Percentiles rank a stretch among this genome's conserved stretches.
phyloP scores from a whole-genome alignment of 30 jellyfish, hydroid and myxozoan genomes.

The Haliclystus octoradiatus region DNA sequence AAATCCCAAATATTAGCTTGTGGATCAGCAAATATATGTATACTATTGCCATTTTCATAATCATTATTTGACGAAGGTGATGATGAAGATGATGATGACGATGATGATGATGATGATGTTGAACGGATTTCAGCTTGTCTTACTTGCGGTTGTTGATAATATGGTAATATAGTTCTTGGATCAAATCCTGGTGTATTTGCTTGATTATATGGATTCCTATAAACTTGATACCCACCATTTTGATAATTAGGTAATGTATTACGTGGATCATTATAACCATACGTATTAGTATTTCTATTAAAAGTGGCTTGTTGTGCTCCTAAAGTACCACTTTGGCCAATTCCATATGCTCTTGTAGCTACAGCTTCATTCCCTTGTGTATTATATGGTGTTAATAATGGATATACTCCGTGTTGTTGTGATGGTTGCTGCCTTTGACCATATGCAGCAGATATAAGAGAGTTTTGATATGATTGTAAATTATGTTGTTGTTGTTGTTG shows the following conservation, averaged over 20 bases:
- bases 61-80: conserved; percentile 18
- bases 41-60: conserved; percentile 6
- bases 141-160: background rate
- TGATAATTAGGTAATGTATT: background rate
- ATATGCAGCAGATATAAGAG: background rate
- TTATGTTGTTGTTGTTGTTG: background rate
- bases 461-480: background rate
- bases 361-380: background rate
- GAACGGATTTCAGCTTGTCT: background rate
- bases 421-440: background rate
- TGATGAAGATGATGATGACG: background rate
- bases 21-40: conserved; percentile 22
- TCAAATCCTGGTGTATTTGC: background rate
- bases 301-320: background rate
- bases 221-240: background rate
- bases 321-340: background rate
- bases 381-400: background rate
- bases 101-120: background rate
- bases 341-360: background rate
- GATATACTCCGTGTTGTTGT: background rate
- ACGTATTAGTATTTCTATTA: background rate
- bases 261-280: background rate
- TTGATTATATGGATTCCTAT: background rate
- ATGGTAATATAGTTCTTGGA: background rate
- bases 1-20: conserved; percentile 78